Percentiles rank a stretch among this genome's conserved stretches.
phyloP scores from a whole-genome alignment of 2,113 vertebrate genomes.

The Oceanodroma tethys region DNA sequence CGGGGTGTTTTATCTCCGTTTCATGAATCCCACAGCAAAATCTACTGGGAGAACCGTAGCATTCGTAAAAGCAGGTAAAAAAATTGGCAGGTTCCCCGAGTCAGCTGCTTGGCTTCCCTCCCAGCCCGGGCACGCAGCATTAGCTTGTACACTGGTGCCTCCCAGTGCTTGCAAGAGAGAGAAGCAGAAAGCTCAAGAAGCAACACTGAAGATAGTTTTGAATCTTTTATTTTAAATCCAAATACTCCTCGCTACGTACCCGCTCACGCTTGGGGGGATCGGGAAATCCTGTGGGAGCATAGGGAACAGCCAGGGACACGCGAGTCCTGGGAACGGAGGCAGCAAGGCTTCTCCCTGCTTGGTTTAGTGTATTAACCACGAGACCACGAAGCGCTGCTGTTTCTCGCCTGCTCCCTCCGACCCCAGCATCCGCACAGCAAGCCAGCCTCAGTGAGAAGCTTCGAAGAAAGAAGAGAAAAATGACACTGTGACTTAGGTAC shows the following conservation, averaged over 20 bases:
- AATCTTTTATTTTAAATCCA: not conserved
- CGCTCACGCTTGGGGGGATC: fast-evolving
- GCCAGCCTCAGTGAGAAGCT: not conserved
- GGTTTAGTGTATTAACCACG: fast-evolving
- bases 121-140: not conserved
- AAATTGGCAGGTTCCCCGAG: not conserved
- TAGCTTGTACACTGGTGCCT: conserved; percentile 26
- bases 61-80: not conserved
- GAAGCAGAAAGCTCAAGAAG: not conserved
- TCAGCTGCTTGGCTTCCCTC: not conserved
- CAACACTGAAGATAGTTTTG: fast-evolving
- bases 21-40: not conserved
- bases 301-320: not conserved
- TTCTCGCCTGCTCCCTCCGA: not conserved
- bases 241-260: fast-evolving
- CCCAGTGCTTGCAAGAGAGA: not conserved
- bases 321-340: not conserved
- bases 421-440: not conserved
- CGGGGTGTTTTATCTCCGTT: not conserved
- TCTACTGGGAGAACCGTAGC: fast-evolving
- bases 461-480: not conserved
- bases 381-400: not conserved
- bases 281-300: not conserved
- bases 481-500: fast-evolving
- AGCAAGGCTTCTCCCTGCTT: not conserved